Base-by-base conservation (phyloP, 2,888 invertebrate species). In the Thereva nobilitata region DNA sequence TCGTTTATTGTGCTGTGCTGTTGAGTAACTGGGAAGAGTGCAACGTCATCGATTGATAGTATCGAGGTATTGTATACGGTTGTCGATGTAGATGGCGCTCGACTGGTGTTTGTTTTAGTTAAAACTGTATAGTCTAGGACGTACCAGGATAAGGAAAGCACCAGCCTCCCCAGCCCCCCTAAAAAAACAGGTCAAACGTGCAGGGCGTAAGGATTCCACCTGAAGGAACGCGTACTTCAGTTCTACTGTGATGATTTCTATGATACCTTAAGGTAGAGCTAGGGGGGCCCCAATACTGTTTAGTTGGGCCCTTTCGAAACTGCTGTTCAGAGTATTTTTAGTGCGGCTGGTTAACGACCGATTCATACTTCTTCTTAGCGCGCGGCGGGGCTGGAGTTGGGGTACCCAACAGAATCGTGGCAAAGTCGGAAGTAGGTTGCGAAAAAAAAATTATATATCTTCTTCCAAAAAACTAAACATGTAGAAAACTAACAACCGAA, bases 131-230 rank as follows among this genome's bases (percentile, higher is more conserved):
- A 23, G 23, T 23, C 7, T 5, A 38, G 35, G 34, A 41, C 61
- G 61, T 61, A 61, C 61, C 61, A 61, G 50, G 50, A 10, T 61
- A 50, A 61, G 61, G 61, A 50, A 50, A 61, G 61, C 61, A 61
- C 61, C 50, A 23, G 23, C 41, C 34, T 23, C 12, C 40, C n/a
- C n/a, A n/a, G n/a, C 23, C 23, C 23, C 23, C 23, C 2, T 2
- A 23, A 23, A 38, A 40, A 61, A 61, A 50, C 61, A 50, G 61
- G 61, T 61, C 61, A 59, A 34, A 45, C 10, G 37, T 38, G 50
- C 61, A 50, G 49, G 50, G 41, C 40, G 40, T 34, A 8, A 4
- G 34, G 23, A 49, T 23, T 23, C 23, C 23, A 23, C 23, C 23
- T 23, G 23, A 23, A 23, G 23, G 23, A 23, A 23, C 23, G 23